These are phyloP conservation scores for Atlantisia rogersi DNA, from an alignment of 2,113 vertebrate species.

Conservation along the genomic window DNA sequence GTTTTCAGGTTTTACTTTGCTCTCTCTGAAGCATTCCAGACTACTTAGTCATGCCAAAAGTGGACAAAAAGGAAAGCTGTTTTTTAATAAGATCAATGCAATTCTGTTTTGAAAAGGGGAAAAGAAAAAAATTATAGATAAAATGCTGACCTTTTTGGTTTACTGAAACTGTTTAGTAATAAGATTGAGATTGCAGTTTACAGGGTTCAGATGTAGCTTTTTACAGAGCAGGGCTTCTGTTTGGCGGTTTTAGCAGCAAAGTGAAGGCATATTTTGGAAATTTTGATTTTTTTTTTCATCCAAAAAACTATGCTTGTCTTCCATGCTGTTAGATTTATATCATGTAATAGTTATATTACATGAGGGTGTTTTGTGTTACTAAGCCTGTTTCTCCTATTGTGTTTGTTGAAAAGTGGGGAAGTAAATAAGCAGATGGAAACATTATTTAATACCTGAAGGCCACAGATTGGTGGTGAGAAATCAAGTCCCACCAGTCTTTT, in stretches of 20 bases:
- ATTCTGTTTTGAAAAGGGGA: background rate
- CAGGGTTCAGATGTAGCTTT: background rate
- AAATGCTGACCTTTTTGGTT: slow-evolving; percentile 7
- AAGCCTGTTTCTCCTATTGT: background rate
- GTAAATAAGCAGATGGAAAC: background rate
- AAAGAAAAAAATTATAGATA: background rate
- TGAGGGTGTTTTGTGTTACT: background rate
- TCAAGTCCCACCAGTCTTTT: background rate
- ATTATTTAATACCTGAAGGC: background rate
- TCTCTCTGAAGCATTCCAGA: background rate
- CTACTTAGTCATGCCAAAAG: background rate
- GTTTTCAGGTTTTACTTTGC: background rate
- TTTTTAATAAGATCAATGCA: background rate
- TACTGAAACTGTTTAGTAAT: background rate
- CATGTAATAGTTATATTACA: background rate
- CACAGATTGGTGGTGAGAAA: background rate
- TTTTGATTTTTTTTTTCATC: background rate
- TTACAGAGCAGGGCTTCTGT: background rate
- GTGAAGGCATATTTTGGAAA: background rate
- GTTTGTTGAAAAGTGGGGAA: background rate
- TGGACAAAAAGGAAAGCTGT: background rate
- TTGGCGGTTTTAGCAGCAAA: background rate
- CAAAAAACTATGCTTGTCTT: background rate
- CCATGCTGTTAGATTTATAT: background rate
- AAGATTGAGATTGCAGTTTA: background rate